Percentiles rank a stretch among this genome's conserved stretches.
These are phyloP conservation scores for Epinephelus awoara DNA, from an alignment of 2,797 vertebrate genomes.

Conservation along the genomic window DNA sequence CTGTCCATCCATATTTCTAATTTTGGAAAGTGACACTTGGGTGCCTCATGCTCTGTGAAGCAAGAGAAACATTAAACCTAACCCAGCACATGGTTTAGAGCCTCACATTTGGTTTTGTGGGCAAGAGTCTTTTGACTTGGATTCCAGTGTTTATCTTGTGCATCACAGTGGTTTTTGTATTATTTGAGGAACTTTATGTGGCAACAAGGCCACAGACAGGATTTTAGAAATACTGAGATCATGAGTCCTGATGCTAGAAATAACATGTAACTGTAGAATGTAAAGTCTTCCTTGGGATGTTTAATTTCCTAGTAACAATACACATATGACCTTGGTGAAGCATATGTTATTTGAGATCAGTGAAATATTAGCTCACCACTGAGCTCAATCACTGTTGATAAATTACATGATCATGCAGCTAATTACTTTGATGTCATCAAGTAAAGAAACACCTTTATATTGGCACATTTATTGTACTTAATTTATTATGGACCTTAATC, in stretches of 20 bases:
- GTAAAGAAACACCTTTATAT: neutral
- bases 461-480: neutral
- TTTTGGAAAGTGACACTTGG: neutral
- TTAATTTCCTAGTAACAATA: neutral
- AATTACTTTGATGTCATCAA: neutral
- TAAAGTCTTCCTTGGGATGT: neutral
- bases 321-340: neutral
- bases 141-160: neutral
- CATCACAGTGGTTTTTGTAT: neutral
- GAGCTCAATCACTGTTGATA: neutral
- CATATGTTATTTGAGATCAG: neutral
- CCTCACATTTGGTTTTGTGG: neutral
- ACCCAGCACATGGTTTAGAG: neutral
- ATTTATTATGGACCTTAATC: too few species aligned
- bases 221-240: neutral
- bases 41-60: neutral
- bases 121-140: neutral
- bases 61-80: neutral
- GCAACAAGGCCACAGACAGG: neutral
- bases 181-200: neutral
- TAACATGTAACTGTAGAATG: neutral
- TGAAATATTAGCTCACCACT: neutral
- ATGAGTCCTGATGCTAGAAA: neutral
- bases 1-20: neutral
- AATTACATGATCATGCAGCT: conserved; percentile 17